phyloP scores from a whole-genome alignment of 2,113 vertebrate species.

The Ptilonorhynchus violaceus region DNA sequence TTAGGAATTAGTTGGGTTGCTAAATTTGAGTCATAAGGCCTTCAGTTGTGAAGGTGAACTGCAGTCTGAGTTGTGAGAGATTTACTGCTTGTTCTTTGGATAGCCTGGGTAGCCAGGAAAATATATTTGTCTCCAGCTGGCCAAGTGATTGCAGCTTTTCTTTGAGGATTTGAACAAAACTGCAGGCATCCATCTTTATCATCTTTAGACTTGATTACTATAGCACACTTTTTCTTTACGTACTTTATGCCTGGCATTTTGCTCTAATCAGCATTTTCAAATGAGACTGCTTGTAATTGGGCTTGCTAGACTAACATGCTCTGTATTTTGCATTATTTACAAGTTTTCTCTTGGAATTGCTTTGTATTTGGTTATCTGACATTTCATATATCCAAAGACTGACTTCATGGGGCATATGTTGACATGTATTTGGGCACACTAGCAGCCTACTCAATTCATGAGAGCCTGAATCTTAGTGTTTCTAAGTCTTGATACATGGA shows the following conservation, averaged over 20 bases:
- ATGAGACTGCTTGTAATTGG: background rate
- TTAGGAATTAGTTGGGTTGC: background rate
- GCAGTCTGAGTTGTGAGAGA: background rate
- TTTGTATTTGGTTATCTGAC: constrained; percentile 3
- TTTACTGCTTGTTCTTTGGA: constrained; percentile 13
- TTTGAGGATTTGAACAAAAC: constrained; percentile 30
- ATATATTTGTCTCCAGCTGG: constrained; percentile 21
- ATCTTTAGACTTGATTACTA: constrained; percentile 24
- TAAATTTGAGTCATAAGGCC: background rate
- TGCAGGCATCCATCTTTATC: constrained; percentile 26
- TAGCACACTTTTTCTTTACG: background rate
- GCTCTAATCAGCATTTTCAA: constrained; percentile 42
- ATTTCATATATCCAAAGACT: background rate
- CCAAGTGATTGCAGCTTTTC: constrained; percentile 34
- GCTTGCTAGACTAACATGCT: background rate
- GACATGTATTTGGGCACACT: background rate
- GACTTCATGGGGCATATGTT: background rate
- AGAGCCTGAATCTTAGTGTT: background rate
- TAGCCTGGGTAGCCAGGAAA: constrained; percentile 1
- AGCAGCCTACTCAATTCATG: background rate
- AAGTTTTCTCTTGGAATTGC: background rate
- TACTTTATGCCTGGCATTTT: constrained; percentile 8
- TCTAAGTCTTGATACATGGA: background rate
- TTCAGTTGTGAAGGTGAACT: background rate
- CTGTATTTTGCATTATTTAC: constrained; percentile 30